Percentiles rank a stretch among this genome's conserved stretches.
Conservation (phyloP, 2,888 invertebrate genomes). For the Zaprionus obscuricornis region DNA sequence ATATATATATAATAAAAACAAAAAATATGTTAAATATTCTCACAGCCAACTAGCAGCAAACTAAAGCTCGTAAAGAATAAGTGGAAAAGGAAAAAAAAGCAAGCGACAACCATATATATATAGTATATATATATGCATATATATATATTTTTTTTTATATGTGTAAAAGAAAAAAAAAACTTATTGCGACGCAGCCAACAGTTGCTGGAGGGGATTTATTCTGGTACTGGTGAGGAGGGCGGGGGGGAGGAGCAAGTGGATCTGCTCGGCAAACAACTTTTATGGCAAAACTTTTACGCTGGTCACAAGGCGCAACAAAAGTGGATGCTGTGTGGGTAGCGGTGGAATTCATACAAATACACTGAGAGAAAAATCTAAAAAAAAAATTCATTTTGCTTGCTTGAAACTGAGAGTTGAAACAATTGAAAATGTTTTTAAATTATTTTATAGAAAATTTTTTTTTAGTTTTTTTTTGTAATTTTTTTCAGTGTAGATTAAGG, state of each 20-base stretch:
- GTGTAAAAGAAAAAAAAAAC: slow-evolving; percentile 16
- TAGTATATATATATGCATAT: not conserved
- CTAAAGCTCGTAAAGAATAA: slow-evolving; percentile 34
- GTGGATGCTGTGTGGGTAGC: slow-evolving; percentile 34
- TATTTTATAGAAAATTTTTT: too few species aligned
- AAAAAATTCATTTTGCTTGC: too few species aligned
- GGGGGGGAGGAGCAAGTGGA: not conserved
- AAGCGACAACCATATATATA: slow-evolving; percentile 1
- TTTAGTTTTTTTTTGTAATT: too few species aligned
- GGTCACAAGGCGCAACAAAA: slow-evolving; percentile 1
- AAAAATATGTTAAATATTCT: slow-evolving; percentile 53
- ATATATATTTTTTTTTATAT: not conserved
- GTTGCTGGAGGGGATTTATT: slow-evolving; percentile 1
- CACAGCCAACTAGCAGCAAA: slow-evolving; percentile 20
- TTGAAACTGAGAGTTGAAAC: too few species aligned
- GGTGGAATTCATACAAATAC: too few species aligned
- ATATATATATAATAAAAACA: slow-evolving; percentile 24
- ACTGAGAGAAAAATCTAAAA: too few species aligned
- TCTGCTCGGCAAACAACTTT: slow-evolving; percentile 24
- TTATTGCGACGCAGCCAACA: slow-evolving; percentile 52
- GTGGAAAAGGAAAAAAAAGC: slow-evolving; percentile 19
- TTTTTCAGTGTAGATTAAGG: too few species aligned
- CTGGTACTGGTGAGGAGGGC: not conserved
- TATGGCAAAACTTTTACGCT: slow-evolving; percentile 40
- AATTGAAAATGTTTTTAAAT: too few species aligned